Base-by-base conservation (phyloP, 2,797 vertebrate genomes). In the Artibeus lituratus region DNA sequence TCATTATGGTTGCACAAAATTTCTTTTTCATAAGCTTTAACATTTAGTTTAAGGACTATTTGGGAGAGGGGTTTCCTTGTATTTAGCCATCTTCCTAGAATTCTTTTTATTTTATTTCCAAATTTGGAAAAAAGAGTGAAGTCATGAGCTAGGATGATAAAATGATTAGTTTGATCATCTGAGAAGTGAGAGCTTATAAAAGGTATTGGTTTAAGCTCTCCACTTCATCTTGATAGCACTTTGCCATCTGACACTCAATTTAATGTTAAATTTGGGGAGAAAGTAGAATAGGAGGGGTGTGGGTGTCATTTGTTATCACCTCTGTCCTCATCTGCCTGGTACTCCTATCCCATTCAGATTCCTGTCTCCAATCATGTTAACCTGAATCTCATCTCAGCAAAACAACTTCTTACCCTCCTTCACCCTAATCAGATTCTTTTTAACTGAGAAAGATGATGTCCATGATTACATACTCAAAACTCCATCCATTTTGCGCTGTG, bases 371-470 rank as follows among this genome's bases (percentile, higher is more conserved):
- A 55, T 87, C 53, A 78, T 42, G 91, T 91, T 76, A n/a, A 81
- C 47, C 76, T 90, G 72, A 91, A 94, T 55, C 42, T 92, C 15
- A 0, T 35, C 37, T 87, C 72, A 82, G 76, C 44, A 82, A 83
- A 95, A 91, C 65, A 77, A 32, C 65, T 93, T 77, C 65, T 82
- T 21, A 42, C 29, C 62, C 9, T 2, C 22, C 62, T 80, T 96
- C 39, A 84, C 55, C 90, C 44, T 78, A 29, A 93, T 95, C 86
- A 88, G 53, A 82, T 92, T 92, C 37, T 70, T 96, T 77, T 55
- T 76, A 83, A 85, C 57, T 77, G n/a, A 49, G 49, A 96, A 87
- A 88, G 72, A 95, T 95, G 77, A 62, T 72, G 87, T 73, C 37
- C 19, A 10, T n/a, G 95, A 97, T 96, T 93, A 57, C 44, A 76